Conservation (phyloP, 2,797 vertebrate genomes). For the Acanthurus tractus region DNA sequence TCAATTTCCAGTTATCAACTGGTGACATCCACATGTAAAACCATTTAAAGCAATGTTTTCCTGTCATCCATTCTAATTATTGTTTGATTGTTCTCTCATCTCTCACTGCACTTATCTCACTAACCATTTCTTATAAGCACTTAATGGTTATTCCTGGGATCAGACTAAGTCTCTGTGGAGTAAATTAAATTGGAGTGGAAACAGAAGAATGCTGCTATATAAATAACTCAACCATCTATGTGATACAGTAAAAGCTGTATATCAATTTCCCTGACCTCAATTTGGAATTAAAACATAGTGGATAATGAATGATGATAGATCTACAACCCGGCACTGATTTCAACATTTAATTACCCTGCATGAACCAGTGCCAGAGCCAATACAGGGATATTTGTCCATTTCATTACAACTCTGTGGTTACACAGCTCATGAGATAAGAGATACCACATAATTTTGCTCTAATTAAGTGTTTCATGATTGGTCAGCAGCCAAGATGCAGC, state of each 20-base stretch:
- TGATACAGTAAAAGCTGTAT: slow-evolving; percentile 8
- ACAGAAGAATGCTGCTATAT: neutral
- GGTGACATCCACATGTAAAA: neutral
- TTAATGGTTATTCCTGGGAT: slow-evolving; percentile 22
- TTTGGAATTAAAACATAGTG: neutral
- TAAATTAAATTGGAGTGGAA: slow-evolving; percentile 1
- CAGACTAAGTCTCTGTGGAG: neutral
- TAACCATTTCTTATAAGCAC: neutral
- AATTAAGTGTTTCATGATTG: slow-evolving; percentile 13
- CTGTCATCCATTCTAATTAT: slow-evolving; percentile 1
- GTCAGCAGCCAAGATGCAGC: neutral
- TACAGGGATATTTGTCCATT: slow-evolving; percentile 28
- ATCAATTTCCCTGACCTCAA: slow-evolving; percentile 16
- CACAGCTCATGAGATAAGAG: slow-evolving; percentile 14
- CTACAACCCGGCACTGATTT: slow-evolving; percentile 24
- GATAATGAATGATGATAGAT: slow-evolving; percentile 20
- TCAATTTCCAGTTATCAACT: neutral
- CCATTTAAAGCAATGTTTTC: slow-evolving; percentile 1
- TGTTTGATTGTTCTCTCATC: neutral
- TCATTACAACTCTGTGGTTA: slow-evolving; percentile 15
- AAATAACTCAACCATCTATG: slow-evolving; percentile 5
- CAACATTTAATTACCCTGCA: slow-evolving; percentile 32
- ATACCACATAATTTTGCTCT: slow-evolving; percentile 4
- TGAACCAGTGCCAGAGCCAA: slow-evolving; percentile 24
- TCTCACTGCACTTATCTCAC: neutral